Evolutionary conservation across 2,113 vertebrate species (phyloP).

Genomic region (Puffinus mauretanicus): DNA sequence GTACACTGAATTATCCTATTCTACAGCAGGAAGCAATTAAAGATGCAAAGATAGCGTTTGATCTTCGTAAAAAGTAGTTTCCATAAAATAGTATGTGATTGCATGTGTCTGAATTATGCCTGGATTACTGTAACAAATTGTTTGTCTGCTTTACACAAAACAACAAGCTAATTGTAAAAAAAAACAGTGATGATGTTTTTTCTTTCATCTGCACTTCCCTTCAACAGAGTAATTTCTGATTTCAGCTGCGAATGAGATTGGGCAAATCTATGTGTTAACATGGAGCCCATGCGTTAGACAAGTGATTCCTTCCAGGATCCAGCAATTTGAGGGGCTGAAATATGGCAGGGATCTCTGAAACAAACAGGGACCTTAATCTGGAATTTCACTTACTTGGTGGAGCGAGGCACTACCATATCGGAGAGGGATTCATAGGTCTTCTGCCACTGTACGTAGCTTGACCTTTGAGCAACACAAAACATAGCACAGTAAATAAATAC

Average conservation of each 20-base stretch:
- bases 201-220: neutral
- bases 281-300: neutral
- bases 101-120: neutral
- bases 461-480: conserved; percentile 69
- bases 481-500: neutral
- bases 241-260: neutral
- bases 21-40: neutral
- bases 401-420: conserved; percentile 93
- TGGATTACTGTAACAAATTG: neutral
- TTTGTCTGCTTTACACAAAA: neutral
- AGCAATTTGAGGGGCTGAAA: neutral
- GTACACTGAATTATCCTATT: neutral
- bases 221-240: neutral
- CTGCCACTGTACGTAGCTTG: conserved; percentile 83
- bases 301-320: neutral
- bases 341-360: neutral
- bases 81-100: neutral
- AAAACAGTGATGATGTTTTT: accelerated
- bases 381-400: conserved; percentile 86
- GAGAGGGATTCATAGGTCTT: conserved; percentile 91
- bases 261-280: neutral
- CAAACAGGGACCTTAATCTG: neutral
- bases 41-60: neutral
- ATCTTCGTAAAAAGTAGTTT: neutral
- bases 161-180: neutral